Percentiles rank a stretch among this genome's conserved stretches.
Evolutionary conservation across 2,113 vertebrate genomes (phyloP).

Genomic region (Nestor notabilis): DNA sequence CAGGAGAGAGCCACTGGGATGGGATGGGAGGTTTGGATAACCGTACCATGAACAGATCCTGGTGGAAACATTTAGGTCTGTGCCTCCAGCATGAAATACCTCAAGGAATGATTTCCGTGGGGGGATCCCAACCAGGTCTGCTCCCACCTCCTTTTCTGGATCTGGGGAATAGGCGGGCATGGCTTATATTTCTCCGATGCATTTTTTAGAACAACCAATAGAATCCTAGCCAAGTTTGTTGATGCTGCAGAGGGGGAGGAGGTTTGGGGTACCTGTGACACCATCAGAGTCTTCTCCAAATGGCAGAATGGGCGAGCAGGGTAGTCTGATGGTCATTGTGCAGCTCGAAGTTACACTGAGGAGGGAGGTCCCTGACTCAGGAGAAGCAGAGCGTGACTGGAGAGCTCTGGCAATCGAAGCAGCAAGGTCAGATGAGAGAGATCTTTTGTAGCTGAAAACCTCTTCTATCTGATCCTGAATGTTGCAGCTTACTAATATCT

Average conservation of each 20-base stretch:
- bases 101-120: not conserved
- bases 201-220: not conserved
- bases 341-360: not conserved
- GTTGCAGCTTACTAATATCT: not conserved
- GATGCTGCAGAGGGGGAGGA: not conserved
- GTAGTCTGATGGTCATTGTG: not conserved
- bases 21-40: not conserved
- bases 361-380: not conserved
- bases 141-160: not conserved
- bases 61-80: not conserved
- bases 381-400: not conserved
- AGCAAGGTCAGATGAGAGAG: constrained; percentile 34
- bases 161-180: not conserved
- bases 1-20: not conserved
- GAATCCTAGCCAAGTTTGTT: not conserved
- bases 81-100: accelerated
- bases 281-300: not conserved
- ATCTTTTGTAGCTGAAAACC: not conserved
- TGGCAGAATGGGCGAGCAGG: not conserved
- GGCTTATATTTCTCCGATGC: not conserved
- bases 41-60: not conserved
- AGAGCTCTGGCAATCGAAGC: not conserved
- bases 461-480: not conserved
- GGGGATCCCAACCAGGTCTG: not conserved
- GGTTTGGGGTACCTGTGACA: not conserved